phyloP scores from a whole-genome alignment of 2,888 invertebrate genomes.

The Sinodicranocentrus sp. region DNA sequence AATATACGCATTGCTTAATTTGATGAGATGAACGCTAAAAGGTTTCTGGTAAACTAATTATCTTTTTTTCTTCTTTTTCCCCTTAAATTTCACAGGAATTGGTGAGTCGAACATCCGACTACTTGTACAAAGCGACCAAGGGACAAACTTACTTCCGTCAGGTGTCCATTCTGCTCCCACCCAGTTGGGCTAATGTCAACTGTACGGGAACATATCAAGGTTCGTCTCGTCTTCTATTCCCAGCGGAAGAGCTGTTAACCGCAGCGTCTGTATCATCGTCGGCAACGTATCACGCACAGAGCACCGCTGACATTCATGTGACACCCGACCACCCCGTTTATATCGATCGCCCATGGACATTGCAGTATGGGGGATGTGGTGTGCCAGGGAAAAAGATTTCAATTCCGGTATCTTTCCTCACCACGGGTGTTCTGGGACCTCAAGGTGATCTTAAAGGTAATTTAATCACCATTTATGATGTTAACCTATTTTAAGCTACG shows the following conservation, averaged over 20 bases:
- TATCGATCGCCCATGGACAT: conserved; percentile 75
- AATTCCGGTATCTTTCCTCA: conserved; percentile 73
- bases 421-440: conserved; percentile 56
- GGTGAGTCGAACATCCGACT: conserved; percentile 75
- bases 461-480: too few species aligned
- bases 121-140: conserved; percentile 74
- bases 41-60: too few species aligned
- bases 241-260: conserved; percentile 52
- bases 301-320: conserved; percentile 72
- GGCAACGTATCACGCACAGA: conserved; percentile 73
- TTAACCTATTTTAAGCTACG: too few species aligned
- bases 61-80: conserved; percentile 38
- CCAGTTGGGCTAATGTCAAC: conserved; percentile 75
- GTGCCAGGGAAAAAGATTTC: conserved; percentile 75
- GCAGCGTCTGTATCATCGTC: conserved; percentile 46
- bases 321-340: conserved; percentile 76
- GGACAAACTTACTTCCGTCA: conserved; percentile 75
- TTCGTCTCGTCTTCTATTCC: conserved; percentile 56
- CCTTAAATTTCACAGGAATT: conserved; percentile 65
- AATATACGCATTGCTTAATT: too few species aligned
- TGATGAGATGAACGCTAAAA: too few species aligned
- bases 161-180: conserved; percentile 74
- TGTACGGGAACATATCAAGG: conserved; percentile 73
- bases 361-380: conserved; percentile 77
- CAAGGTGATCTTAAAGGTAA: conserved; percentile 70